Evolutionary conservation across 2,888 invertebrate genomes (phyloP), one percentile per base, ranked within the genome.

Genomic region (Amphipoea lucens): DNA sequence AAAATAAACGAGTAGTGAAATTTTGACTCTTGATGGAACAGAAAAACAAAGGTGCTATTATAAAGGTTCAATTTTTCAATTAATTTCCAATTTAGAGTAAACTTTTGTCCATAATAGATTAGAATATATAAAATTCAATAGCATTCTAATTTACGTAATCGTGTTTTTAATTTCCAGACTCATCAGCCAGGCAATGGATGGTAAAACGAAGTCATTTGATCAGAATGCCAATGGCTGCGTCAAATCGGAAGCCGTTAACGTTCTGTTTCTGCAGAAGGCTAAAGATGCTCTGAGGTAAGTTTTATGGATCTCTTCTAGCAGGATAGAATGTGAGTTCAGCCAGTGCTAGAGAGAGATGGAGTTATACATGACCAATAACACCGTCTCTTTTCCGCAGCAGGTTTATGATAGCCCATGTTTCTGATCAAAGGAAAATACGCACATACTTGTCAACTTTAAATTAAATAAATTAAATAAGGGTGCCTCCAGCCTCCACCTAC

Each of bases 121-220:
- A 12, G 29, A 62, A 17, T 6, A 63, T 7, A 14, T 36, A 29
- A 12, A 42, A 23, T 23, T 12, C 0, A 78, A 20, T 9, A 51
- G 6, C 7, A 45, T 48, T 40, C 3, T 2, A 48, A 40, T 60
- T 36, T 2, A 66, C 23, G 48, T 45, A 23, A 73, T 14, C 6
- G 5, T 62, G 3, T 63, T 40, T 45, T 67, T 62, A 57, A 40
- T 60, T 9, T 45, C 0, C 82, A 95, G 95, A 88, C 90, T 91
- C 42, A 90, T 94, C 75, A 86, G 84, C 6, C 94, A 99, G 17
- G 98, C 98, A 40, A 94, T 96, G 6, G 98, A 99, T 87, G 99
- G 99, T 0, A 97, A 97, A 85, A 99, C 99, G 90, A 98, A 98
- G 90, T 98, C 98, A 0, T 99, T 99, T 92, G 99, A 99, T 94